Base-by-base conservation (phyloP, 2,888 invertebrate species). In the Apantesis nais region DNA sequence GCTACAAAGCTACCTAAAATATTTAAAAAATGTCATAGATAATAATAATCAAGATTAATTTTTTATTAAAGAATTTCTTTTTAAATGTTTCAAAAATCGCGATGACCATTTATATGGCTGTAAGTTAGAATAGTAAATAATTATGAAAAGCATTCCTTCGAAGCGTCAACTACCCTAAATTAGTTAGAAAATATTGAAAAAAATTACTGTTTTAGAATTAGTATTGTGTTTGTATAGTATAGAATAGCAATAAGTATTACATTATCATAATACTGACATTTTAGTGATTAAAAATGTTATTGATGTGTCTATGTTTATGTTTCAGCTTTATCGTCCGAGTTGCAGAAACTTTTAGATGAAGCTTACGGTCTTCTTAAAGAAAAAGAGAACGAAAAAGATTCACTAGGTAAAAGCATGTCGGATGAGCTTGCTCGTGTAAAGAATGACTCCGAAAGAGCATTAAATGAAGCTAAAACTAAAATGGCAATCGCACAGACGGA, bases 401-500 rank as follows among this genome's bases (percentile, higher is more conserved):
- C 93, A 22, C 77, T 95, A 25, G 93, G 93, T 55, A 95, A 95
- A 82, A 95, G 94, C 75, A 93, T 95, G 93, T 91, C 93, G 1
- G 95, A 95, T 31, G 95, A 95, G 82, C 80, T 95, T 34, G 80
- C 88, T 22, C 92, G 91, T 85, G 84, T 93, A 0, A 95, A 90
- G 82, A 81, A 85, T 4, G 95, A 97, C 95, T 88, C 95, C 82
- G 87, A 96, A 92, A 90, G 95, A 86, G 90, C 93, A 80, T 83
- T 95, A 14, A 93, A 88, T 71, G 95, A 95, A 88, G 91, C 94
- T 64, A 96, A 92, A 89, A 96, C 96, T n/a, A 97, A 97, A 89
- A 93, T 96, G 62, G 96, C 97, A 72, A 97, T 97, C 83, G 96
- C 96, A 74, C 92, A 97, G 77, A 95, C 96, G 0, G 96, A 96